Evolutionary conservation across 2,113 vertebrate genomes (phyloP).

Genomic region (Pteruthius melanotis): DNA sequence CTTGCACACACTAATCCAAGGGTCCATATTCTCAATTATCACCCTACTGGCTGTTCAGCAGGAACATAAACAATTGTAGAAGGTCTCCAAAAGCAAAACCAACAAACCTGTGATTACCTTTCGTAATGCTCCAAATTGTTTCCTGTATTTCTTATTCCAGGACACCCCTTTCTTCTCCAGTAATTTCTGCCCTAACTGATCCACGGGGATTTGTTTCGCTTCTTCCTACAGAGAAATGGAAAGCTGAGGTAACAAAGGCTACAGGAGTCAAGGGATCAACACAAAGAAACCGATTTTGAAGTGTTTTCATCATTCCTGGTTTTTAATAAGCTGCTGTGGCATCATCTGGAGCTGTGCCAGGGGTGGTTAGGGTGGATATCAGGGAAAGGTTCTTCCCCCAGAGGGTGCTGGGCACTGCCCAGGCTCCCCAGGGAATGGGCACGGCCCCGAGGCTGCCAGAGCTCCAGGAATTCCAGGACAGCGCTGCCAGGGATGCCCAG

Average conservation of each 20-base stretch:
- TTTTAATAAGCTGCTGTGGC: background rate
- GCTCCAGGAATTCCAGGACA: background rate
- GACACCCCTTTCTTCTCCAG: slow-evolving; percentile 84
- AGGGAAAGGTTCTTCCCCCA: background rate
- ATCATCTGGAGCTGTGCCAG: background rate
- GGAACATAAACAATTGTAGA: background rate
- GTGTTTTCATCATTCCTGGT: background rate
- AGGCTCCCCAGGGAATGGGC: background rate
- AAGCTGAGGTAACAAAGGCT: background rate
- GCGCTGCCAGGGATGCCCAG: rapidly evolving
- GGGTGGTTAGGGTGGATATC: rapidly evolving
- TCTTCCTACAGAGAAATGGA: slow-evolving; percentile 60
- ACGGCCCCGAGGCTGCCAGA: background rate
- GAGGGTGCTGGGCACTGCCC: background rate
- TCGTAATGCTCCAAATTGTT: slow-evolving; percentile 82
- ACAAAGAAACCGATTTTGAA: background rate
- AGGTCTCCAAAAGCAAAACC: background rate
- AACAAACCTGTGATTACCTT: slow-evolving; percentile 75
- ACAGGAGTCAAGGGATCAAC: background rate
- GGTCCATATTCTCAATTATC: background rate
- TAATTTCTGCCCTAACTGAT: slow-evolving; percentile 92
- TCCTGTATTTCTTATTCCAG: slow-evolving; percentile 92
- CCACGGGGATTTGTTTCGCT: slow-evolving; percentile 67
- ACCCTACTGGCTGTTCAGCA: background rate
- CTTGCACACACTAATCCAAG: background rate